Conservation (phyloP, 2,113 vertebrate genomes). For the Speoplatyrhinus poulsoni region DNA sequence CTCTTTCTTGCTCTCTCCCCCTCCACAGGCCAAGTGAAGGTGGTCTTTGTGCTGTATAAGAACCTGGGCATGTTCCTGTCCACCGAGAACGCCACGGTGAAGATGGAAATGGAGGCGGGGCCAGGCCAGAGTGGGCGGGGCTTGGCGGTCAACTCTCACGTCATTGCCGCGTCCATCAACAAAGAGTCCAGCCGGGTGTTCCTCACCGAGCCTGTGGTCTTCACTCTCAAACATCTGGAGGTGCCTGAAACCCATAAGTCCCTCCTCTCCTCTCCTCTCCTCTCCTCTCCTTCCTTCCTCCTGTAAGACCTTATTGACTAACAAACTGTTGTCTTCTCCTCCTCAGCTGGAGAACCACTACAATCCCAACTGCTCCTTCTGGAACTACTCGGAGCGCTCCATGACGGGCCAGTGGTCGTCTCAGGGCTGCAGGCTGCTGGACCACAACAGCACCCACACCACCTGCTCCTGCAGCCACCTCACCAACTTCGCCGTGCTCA, state of each 20-base stretch:
- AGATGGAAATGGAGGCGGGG: conserved; percentile 81
- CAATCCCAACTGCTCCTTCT: conserved; percentile 95
- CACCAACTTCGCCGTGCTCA: conserved; percentile 93
- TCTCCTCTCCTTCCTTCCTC: not conserved
- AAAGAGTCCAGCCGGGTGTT: conserved; percentile 92
- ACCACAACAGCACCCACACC: conserved; percentile 90
- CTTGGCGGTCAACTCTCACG: conserved; percentile 88
- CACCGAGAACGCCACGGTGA: conserved; percentile 89
- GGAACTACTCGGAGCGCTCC: conserved; percentile 93
- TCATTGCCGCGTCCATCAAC: conserved; percentile 91
- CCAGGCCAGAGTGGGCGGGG: conserved; percentile 62
- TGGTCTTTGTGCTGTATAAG: conserved; percentile 92
- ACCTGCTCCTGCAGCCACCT: conserved; percentile 95
- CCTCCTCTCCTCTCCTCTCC: not conserved
- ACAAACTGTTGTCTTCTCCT: not conserved
- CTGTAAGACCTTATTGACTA: no score
- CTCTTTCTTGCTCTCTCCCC: conserved; percentile 11
- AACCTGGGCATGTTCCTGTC: conserved; percentile 90
- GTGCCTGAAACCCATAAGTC: conserved; percentile 49
- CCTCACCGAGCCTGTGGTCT: conserved; percentile 89
- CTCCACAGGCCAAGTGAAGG: conserved; percentile 87
- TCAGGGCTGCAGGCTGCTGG: conserved; percentile 88
- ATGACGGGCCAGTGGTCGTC: conserved; percentile 95
- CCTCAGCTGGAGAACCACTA: conserved; percentile 86
- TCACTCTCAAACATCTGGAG: conserved; percentile 88